These are phyloP conservation scores for Mionectes macconnelli DNA, from an alignment of 2,113 vertebrate species.

Conservation along the genomic window DNA sequence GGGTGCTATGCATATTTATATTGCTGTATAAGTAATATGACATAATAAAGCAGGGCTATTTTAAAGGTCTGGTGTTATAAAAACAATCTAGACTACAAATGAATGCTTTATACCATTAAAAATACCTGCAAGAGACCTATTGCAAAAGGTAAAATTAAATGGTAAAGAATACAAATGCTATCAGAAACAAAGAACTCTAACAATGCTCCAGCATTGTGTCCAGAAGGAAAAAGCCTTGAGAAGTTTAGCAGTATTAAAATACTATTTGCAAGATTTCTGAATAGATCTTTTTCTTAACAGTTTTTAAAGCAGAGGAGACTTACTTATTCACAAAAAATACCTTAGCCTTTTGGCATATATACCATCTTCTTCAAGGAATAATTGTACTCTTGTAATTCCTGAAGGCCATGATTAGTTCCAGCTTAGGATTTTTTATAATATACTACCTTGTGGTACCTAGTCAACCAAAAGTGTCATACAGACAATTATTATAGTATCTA, in stretches of 20 bases:
- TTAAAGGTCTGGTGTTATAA: neutral
- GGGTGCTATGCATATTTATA: neutral
- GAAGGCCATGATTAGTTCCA: constrained; percentile 31
- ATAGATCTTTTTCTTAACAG: neutral
- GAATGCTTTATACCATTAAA: neutral
- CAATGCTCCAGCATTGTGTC: neutral
- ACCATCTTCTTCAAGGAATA: neutral
- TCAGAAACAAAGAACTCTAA: neutral
- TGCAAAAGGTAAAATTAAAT: neutral
- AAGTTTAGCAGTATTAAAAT: neutral
- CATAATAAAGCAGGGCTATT: neutral
- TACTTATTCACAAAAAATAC: neutral
- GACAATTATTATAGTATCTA: neutral
- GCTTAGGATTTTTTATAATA: neutral
- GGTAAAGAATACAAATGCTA: neutral
- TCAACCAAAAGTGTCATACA: neutral
- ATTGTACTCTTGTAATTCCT: neutral
- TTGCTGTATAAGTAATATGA: neutral
- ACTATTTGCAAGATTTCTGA: neutral
- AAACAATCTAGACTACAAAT: neutral
- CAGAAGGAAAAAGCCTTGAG: neutral
- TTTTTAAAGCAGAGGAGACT: neutral
- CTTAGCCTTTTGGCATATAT: neutral
- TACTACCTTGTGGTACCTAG: neutral
- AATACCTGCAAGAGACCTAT: neutral